Percentiles rank a stretch among this genome's conserved stretches.
These are phyloP conservation scores for Dynastes grantii DNA, from an alignment of 2,888 invertebrate species.

Conservation along the genomic window DNA sequence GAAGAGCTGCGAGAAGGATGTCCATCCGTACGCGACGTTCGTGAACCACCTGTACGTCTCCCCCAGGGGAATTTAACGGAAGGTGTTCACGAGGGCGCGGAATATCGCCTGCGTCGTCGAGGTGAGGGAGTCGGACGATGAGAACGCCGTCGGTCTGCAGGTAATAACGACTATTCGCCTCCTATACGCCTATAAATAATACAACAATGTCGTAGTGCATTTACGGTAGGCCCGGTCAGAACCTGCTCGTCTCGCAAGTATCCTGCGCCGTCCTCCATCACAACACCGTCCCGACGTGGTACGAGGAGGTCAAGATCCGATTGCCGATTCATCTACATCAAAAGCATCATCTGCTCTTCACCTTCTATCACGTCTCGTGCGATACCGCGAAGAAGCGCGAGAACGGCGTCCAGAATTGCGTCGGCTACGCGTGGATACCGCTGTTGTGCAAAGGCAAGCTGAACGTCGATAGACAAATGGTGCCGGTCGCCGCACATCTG, in stretches of 20 bases:
- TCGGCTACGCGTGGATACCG: conserved; percentile 96
- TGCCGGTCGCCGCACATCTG: conserved; percentile 91
- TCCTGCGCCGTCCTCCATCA: conserved; percentile 91
- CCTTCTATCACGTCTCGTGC: conserved; percentile 96
- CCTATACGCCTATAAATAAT: not conserved
- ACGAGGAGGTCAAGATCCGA: conserved; percentile 94
- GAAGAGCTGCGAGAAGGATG: conserved; percentile 77
- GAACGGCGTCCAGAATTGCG: conserved; percentile 84
- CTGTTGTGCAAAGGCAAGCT: conserved; percentile 88
- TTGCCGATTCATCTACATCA: conserved; percentile 89
- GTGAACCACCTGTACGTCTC: conserved; percentile 93
- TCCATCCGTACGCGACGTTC: conserved; percentile 88
- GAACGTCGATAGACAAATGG: conserved; percentile 84
- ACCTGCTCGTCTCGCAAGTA: conserved; percentile 78
- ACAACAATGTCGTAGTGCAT: conserved; percentile 75
- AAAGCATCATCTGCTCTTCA: conserved; percentile 94
- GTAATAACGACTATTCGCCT: conserved; percentile 69
- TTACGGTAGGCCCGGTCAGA: conserved; percentile 80
- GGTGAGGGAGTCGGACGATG: conserved; percentile 86
- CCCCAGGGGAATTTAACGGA: no score
- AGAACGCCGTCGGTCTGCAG: conserved; percentile 80
- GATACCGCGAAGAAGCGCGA: conserved; percentile 85
- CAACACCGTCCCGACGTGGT: conserved; percentile 90
- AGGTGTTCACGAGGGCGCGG: conserved; percentile 91
- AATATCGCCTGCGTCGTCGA: conserved; percentile 95